Evolutionary conservation across 1,140 invertebrate species (phyloP), one percentile per base, ranked within the genome.

Genomic region (Aplysia californica): DNA sequence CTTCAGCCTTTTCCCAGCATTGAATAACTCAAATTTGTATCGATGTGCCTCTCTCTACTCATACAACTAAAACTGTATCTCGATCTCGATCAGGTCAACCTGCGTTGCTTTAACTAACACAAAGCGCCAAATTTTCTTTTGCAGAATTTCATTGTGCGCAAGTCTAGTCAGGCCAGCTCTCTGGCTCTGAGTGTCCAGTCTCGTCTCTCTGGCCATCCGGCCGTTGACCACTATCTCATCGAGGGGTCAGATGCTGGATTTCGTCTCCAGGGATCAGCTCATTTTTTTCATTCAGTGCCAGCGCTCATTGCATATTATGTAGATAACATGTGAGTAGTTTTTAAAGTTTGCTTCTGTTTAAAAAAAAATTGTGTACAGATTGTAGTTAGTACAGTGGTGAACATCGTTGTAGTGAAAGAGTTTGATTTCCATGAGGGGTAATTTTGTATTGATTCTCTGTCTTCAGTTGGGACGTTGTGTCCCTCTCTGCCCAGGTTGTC

Each of bases 141-240:
- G 35, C 72, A 75, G 72, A 50, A 65, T 35, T 75, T 65, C 33
- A 96, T 98, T 6, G 96, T 98, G 6, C 93, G 97, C 31, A 95
- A 97, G 85, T 98, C 96, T 15, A 98, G 96, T 86, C 96, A 97
- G 86, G 93, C 93, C 4, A 94, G 95, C 81, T 97, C 96, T 29
- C 97, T 98, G 95, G 97, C 97, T 23, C 93, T 99, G 65, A 97
- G 96, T 35, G 96, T 98, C 31, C 93, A 96, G 61, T 90, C 98
- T 80, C 95, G 96, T 0, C 92, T 93, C 31, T 94, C 95, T 82
- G 95, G 94, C 83, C 95, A 95, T 5, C 95, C 95, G 5, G 95
- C 95, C 23, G 96, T 98, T 79, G 96, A 98, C 86, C 97, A 99
- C 90, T 98, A 98, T 91, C 92, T 99, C 75, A 96, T 99, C 64